A percentile compares a stretch with the other conserved stretches of the same genome.
Evolutionary conservation across 1,140 invertebrate genomes (phyloP).

Genomic region (Armadillidium nasatum): DNA sequence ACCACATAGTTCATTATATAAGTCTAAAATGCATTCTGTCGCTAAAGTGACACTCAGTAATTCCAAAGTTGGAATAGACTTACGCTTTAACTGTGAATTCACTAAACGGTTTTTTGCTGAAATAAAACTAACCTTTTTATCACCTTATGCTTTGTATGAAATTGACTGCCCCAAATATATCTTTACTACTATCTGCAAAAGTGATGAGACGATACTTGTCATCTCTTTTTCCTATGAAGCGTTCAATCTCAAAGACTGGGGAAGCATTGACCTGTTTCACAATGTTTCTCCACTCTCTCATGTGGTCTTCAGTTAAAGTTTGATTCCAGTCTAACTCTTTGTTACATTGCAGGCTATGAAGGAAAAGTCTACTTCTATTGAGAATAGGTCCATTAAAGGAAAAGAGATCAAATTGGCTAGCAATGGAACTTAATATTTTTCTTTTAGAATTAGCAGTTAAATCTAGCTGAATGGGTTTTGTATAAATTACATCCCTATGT

Average conservation of each 20-base stretch:
- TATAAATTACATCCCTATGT: not conserved
- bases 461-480: not conserved
- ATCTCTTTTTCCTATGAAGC: not conserved
- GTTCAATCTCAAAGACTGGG: not conserved
- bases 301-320: not conserved
- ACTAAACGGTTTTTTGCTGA: not conserved
- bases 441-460: not conserved
- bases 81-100: too few relatives aligned
- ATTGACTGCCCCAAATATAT: not conserved
- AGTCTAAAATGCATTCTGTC: not conserved
- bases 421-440: not conserved
- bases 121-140: not conserved
- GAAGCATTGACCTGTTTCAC: slow-evolving; percentile 5
- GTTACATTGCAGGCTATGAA: slow-evolving; percentile 5
- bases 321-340: not conserved
- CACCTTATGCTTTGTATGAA: not conserved
- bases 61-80: slow-evolving; percentile 6
- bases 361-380: not conserved
- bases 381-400: not conserved
- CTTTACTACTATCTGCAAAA: not conserved
- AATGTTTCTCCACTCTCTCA: slow-evolving; percentile 7
- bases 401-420: not conserved
- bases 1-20: not conserved
- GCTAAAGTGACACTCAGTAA: not conserved
- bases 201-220: not conserved